Conservation (phyloP, 1,140 invertebrate species). For the Apis laboriosa region DNA sequence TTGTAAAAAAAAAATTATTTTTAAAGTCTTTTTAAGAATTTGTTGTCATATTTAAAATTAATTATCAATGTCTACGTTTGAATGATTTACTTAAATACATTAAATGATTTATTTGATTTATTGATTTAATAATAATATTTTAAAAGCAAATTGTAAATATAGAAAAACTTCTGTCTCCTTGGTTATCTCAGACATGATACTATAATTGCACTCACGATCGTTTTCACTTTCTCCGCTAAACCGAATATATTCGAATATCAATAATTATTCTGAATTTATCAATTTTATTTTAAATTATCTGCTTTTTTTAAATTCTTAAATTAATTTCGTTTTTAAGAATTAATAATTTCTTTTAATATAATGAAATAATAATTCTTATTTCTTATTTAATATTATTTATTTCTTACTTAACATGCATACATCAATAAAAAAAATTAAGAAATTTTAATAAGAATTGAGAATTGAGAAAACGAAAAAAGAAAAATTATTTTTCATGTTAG, state of each 20-base stretch:
- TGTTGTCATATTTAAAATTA: not conserved
- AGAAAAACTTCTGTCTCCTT: conserved; percentile 1
- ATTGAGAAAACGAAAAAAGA: not conserved
- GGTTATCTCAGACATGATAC: not conserved
- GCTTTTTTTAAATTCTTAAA: not conserved
- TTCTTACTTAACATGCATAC: too few relatives aligned
- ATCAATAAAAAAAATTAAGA: not conserved
- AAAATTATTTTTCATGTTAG: too few relatives aligned
- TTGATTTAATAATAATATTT: not conserved
- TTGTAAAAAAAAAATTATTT: not conserved
- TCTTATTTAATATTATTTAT: too few relatives aligned
- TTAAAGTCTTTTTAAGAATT: not conserved
- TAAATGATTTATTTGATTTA: not conserved
- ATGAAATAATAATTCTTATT: too few relatives aligned
- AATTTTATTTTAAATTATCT: not conserved
- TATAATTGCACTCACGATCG: conserved; percentile 30
- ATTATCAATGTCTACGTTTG: not conserved
- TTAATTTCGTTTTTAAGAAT: not conserved
- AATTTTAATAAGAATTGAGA: not conserved
- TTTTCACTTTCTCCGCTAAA: conserved; percentile 37
- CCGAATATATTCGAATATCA: conserved; percentile 3
- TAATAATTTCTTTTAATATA: not conserved
- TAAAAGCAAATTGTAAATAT: not conserved
- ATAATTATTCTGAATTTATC: not conserved
- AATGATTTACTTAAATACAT: too few relatives aligned